Conservation (phyloP, 1,140 invertebrate genomes). For the Diplogasteroides magnus region DNA sequence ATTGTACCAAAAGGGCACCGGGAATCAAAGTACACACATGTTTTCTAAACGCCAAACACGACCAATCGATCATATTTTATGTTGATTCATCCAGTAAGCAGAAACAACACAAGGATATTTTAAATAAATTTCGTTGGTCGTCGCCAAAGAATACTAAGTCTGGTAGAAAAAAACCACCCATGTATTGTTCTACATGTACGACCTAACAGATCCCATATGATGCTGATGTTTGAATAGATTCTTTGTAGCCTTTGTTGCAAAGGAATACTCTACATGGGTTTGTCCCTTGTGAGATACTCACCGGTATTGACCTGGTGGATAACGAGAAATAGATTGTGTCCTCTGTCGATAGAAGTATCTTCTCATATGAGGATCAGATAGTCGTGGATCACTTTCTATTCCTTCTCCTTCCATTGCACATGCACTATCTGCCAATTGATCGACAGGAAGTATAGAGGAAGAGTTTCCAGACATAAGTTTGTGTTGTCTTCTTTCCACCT, state of each 20-base stretch:
- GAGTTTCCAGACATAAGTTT: not conserved
- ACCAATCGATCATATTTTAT: no score
- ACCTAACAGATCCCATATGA: not conserved
- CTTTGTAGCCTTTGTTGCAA: not conserved
- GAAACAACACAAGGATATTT: no score
- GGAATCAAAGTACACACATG: no score
- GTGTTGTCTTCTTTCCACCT: not conserved
- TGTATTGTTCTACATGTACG: no score
- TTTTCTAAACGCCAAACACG: no score
- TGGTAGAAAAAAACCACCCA: no score
- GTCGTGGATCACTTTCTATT: not conserved
- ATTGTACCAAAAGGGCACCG: no score
- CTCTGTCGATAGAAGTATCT: not conserved
- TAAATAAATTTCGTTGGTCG: no score
- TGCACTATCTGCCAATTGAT: not conserved
- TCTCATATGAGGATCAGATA: not conserved
- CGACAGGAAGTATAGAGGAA: not conserved
- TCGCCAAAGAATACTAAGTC: no score
- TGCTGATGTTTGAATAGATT: not conserved
- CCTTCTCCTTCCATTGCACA: not conserved
- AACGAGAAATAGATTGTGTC: not conserved
- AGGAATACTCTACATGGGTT: not conserved
- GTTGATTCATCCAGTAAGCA: no score
- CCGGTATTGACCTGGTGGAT: not conserved
- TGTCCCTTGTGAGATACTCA: no score